Base-by-base conservation (phyloP, 2,888 invertebrate species). In the Saturnia japonica region DNA sequence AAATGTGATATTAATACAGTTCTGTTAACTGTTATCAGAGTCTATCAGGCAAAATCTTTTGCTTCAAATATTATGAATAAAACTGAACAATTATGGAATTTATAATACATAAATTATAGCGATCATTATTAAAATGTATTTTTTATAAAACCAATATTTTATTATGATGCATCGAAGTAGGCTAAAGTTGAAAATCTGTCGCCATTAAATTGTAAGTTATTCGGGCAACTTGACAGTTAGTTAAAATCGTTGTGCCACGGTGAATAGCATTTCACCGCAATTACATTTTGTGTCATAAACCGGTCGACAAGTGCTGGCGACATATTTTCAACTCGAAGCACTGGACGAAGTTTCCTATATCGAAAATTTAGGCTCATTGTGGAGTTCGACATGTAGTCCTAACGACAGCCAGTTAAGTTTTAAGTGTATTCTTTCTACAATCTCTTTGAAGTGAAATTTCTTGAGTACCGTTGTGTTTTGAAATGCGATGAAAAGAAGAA, bases 1-100 rank as follows among this genome's bases (percentile, higher is more conserved):
- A 60, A 25, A 60, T 60, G 28, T 14, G 57, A 60, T 60, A 28
- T 60, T 60, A 25, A 28, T 60, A 60, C 57, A 60, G 57, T 60
- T 60, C 57, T 19, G 12, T 14, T 3, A 25, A 60, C 14, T 60
- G 25, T 28, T 60, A 60, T 28, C 25, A 12, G 4, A 60, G 6
- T 28, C 25, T 2, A 28, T 4, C 25, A 28, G 54, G 14, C 28
- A 2, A 25, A 60, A 28, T 28, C 28, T 25, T 57, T 25, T 25
- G 11, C 25, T 28, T 60, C 6, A 28, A 28, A 2, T 7, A 1
- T 28, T 14, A 0, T 60, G 0, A 6, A 28, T 25, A n/a, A 0
- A 14, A 47, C 45, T 1, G 16, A 16, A 14, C 16, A 47, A 6
- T 16, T 47, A 47, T 0, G 16, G 4, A 6, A 19, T 47, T 19